These are phyloP conservation scores for Drosophila bunnanda DNA, from an alignment of 2,888 invertebrate species.

Conservation along the genomic window DNA sequence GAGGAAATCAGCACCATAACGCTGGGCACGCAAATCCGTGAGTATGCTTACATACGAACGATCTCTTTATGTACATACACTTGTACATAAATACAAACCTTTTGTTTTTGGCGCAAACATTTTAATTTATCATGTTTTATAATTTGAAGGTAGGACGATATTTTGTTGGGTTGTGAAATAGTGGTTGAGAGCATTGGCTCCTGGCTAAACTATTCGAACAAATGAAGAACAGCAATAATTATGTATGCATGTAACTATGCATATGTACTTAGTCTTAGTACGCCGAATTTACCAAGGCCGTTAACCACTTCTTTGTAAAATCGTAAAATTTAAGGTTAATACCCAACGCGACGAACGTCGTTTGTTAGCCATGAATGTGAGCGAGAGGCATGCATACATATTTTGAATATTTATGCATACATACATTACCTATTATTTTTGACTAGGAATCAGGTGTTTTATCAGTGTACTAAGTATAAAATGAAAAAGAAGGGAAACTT, in stretches of 20 bases:
- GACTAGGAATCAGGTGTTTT: neutral
- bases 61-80: neutral
- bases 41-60: slow-evolving; percentile 16
- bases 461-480: neutral
- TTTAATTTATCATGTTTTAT: neutral
- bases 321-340: slow-evolving; percentile 3
- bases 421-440: neutral
- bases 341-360: too few species aligned
- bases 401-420: neutral
- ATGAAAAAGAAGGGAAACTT: neutral
- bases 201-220: neutral
- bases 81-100: too few species aligned
- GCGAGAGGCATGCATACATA: neutral
- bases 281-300: neutral
- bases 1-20: slow-evolving; percentile 63
- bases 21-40: slow-evolving; percentile 64
- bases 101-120: neutral
- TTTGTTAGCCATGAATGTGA: slow-evolving; percentile 1
- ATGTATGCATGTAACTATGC: neutral
- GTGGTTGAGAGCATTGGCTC: neutral
- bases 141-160: neutral
- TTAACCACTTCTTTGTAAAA: slow-evolving; percentile 10
- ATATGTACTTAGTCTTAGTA: neutral
- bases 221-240: neutral
- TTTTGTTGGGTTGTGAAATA: neutral